Conservation (phyloP, 2,113 vertebrate species). For the Albula goreensis region DNA sequence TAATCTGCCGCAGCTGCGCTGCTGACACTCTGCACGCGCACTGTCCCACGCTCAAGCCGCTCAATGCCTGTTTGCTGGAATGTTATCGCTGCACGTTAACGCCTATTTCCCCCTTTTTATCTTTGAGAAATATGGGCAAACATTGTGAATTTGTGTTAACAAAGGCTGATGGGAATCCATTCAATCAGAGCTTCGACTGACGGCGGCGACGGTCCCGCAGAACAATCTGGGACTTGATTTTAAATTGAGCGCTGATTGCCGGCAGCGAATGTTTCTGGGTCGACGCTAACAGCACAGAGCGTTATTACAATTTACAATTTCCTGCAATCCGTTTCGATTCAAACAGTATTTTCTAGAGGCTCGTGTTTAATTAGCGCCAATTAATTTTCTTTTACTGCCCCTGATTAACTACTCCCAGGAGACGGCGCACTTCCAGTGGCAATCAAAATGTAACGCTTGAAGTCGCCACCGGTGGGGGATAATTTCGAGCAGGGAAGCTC, state of each 20-base stretch:
- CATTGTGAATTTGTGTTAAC: conserved; percentile 41
- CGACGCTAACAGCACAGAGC: conserved; percentile 50
- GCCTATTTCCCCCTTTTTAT: no score
- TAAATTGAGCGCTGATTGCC: conserved; percentile 56
- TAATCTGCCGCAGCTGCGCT: conserved; percentile 52
- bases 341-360: conserved; percentile 55
- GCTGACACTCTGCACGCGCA: conserved; percentile 48
- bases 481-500: not conserved
- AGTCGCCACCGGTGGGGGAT: not conserved
- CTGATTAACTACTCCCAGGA: conserved; percentile 28
- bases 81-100: conserved; percentile 12
- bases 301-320: conserved; percentile 49
- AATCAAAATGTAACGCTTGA: conserved; percentile 10
- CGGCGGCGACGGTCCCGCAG: conserved; percentile 28
- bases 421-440: conserved; percentile 3
- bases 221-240: conserved; percentile 59
- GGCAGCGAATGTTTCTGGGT: conserved; percentile 47
- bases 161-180: conserved; percentile 51
- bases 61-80: conserved; percentile 42
- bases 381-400: conserved; percentile 54
- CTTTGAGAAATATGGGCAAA: conserved; percentile 34
- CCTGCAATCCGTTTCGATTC: conserved; percentile 66
- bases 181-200: conserved; percentile 55
- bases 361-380: conserved; percentile 65
- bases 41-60: conserved; percentile 48